A percentile compares a stretch with the other conserved stretches of the same genome.
phyloP scores from a whole-genome alignment of 2,888 invertebrate genomes.

The Erebia ligea region DNA sequence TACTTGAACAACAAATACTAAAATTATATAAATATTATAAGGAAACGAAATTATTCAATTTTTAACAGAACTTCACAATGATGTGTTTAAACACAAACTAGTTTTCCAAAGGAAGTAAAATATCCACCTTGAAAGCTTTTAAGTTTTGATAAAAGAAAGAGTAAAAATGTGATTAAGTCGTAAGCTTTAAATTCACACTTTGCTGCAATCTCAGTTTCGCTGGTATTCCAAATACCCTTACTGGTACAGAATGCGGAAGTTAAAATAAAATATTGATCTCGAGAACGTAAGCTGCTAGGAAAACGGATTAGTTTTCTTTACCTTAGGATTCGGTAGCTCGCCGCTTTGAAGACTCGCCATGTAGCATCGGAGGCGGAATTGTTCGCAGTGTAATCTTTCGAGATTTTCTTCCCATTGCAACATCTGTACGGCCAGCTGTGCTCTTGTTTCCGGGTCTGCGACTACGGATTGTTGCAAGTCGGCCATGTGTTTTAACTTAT shows the following conservation, averaged over 20 bases:
- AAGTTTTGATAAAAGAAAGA: neutral
- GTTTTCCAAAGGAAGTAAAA: conserved; percentile 3
- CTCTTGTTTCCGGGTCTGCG: conserved; percentile 94
- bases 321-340: conserved; percentile 98
- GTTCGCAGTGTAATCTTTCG: conserved; percentile 97
- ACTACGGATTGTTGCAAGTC: conserved; percentile 98
- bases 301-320: conserved; percentile 59
- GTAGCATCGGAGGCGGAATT: conserved; percentile 97
- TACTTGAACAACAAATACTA: too few species aligned
- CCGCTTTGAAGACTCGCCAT: conserved; percentile 98
- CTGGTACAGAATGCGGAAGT: neutral
- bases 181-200: conserved; percentile 19
- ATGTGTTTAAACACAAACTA: too few species aligned
- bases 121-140: conserved; percentile 10
- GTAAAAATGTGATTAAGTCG: neutral
- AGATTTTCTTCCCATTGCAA: conserved; percentile 98
- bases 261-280: conserved; percentile 1
- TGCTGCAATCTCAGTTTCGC: conserved; percentile 1
- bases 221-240: conserved; percentile 8
- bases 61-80: too few species aligned
- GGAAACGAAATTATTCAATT: too few species aligned
- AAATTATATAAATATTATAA: too few species aligned
- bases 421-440: conserved; percentile 96
- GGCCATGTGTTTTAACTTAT: conserved; percentile 99
- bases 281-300: neutral